These are phyloP conservation scores for Psilopsiagon aurifrons DNA, from an alignment of 2,113 vertebrate species.

Conservation along the genomic window DNA sequence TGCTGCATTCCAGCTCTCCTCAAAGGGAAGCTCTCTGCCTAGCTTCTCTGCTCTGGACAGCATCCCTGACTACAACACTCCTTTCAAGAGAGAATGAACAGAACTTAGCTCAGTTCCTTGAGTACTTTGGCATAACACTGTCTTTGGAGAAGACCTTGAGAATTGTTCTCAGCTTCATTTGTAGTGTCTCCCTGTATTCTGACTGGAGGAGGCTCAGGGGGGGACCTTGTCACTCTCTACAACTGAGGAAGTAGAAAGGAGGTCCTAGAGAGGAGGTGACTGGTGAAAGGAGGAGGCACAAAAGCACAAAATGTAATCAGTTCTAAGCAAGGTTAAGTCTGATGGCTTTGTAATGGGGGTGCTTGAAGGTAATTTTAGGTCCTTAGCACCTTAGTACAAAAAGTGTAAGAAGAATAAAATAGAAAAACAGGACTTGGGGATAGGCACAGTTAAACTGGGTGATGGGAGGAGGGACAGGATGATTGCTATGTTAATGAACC, in stretches of 20 bases:
- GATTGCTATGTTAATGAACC: too few relatives aligned
- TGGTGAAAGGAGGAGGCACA: too few relatives aligned
- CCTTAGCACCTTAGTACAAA: too few relatives aligned
- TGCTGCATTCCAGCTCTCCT: fast-evolving
- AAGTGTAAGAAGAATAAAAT: too few relatives aligned
- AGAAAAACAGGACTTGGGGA: too few relatives aligned
- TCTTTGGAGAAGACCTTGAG: neutral
- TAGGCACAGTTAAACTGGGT: too few relatives aligned
- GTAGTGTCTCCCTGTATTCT: fast-evolving
- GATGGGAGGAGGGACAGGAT: too few relatives aligned
- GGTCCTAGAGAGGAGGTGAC: neutral
- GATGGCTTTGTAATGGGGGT: too few relatives aligned
- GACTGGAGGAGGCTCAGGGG: neutral
- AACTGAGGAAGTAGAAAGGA: neutral
- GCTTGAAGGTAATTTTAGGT: too few relatives aligned
- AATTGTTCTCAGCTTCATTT: neutral
- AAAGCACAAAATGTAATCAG: too few relatives aligned
- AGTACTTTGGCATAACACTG: neutral
- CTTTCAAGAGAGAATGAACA: neutral
- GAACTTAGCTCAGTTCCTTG: neutral
- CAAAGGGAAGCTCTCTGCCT: fast-evolving
- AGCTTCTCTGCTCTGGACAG: neutral
- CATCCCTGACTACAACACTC: too few relatives aligned
- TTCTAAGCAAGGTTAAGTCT: too few relatives aligned
- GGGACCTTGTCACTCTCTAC: neutral